Base-by-base conservation (phyloP, 2,797 vertebrate genomes). In the Cryptoprocta ferox region DNA sequence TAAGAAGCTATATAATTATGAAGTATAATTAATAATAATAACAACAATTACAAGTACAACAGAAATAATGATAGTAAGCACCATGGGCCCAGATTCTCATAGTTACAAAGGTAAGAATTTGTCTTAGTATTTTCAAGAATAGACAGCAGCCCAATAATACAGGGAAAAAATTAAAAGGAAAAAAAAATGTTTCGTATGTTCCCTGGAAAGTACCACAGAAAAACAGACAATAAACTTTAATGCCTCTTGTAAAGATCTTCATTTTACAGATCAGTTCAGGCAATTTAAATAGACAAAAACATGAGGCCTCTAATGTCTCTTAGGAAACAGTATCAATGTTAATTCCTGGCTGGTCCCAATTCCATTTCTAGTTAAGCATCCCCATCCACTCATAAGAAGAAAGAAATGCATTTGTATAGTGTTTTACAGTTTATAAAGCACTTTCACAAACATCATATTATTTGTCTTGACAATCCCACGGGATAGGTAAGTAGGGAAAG, bases 241-340 rank as follows among this genome's bases (percentile, higher is more conserved):
- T 93, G 97, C 65, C 96, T 97, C n/a, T 48, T 97, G 53, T 94
- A 97, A 98, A 98, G 91, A 87, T 82, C 79, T 97, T 96, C 75
- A 83, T 90, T 96, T 91, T 83, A 95, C 32, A 92, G 80, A 96
- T 92, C 39, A 89, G 32, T 24, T 93, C 37, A 96, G 15, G 66
- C n/a, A 71, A 92, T 93, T 96, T 98, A 87, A 98, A 90, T 61
- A 89, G 65, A 91, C 66, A 97, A 63, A 76, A 90, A 91, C 68
- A 97, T 82, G 92, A 92, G 80, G 7, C 42, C 30, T 95, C 83
- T 91, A 97, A 56, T 6, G 78, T 93, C 86, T 97, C 24, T 96
- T 96, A 97, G 86, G 37, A 97, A 95, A 96, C 68, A 37, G 15
- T 80, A 79, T 89, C 97, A 15, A 70, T 65, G 80, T 94, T 48